Percentiles rank a stretch among this genome's conserved stretches.
phyloP scores from a whole-genome alignment of 2,888 invertebrate species.

The Brachyptera risi region DNA sequence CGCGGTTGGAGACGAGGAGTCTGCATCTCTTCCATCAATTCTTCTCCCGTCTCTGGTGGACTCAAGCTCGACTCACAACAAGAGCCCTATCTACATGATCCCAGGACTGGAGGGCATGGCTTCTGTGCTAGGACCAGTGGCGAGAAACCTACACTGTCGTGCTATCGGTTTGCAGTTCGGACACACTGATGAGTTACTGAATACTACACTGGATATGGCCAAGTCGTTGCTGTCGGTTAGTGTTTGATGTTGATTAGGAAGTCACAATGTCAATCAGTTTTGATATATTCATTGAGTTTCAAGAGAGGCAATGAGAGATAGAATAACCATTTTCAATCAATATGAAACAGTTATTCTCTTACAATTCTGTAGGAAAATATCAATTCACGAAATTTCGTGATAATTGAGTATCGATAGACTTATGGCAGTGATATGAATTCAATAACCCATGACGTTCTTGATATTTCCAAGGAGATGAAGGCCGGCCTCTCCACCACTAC shows the following conservation, averaged over 20 bases:
- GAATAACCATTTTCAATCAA: too few species aligned
- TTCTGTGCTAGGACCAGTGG: background rate
- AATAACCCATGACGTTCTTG: too few species aligned
- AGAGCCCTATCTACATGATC: background rate
- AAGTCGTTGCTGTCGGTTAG: background rate
- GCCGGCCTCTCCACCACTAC: background rate
- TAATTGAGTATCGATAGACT: too few species aligned
- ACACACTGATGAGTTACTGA: background rate
- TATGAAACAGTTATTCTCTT: too few species aligned
- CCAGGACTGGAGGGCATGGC: slow-evolving; percentile 4
- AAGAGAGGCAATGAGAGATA: too few species aligned
- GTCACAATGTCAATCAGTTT: too few species aligned
- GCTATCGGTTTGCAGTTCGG: background rate
- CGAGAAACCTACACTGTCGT: background rate
- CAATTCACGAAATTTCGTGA: too few species aligned
- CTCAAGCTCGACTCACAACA: background rate
- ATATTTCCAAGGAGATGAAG: background rate
- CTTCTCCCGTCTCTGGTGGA: slow-evolving; percentile 6
- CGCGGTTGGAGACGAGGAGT: slow-evolving; percentile 11
- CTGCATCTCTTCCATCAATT: background rate
- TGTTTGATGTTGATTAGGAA: background rate
- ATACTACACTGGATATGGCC: background rate
- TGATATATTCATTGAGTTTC: too few species aligned
- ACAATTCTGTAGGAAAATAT: too few species aligned
- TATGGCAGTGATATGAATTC: too few species aligned